Percentiles rank a stretch among this genome's conserved stretches.
Evolutionary conservation across 2,888 invertebrate genomes (phyloP).

Genomic region (Didymodactylos carnosus): DNA sequence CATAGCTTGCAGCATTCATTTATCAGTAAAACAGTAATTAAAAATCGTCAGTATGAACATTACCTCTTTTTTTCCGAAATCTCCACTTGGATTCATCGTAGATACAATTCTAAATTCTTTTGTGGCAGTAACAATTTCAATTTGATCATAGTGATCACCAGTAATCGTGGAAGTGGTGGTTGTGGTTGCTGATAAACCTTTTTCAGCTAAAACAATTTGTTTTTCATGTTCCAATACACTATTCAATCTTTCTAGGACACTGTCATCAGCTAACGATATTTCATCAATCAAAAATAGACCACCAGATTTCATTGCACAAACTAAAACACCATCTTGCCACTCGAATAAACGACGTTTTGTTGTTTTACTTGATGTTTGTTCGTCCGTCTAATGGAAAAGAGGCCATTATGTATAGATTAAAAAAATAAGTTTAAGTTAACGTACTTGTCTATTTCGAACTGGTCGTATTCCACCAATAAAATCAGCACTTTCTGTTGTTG

Average conservation of each 20-base stretch:
- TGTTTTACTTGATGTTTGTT: not conserved
- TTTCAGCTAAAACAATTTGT: conserved; percentile 69
- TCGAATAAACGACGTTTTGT: conserved; percentile 49
- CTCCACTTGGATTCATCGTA: conserved; percentile 98
- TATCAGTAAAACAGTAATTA: conserved; percentile 85
- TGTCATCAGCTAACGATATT: conserved; percentile 93
- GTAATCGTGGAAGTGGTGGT: conserved; percentile 45
- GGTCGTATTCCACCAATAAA: conserved; percentile 86
- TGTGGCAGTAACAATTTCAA: conserved; percentile 36
- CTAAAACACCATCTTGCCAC: conserved; percentile 89
- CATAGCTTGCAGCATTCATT: conserved; percentile 99
- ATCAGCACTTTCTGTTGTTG: conserved; percentile 93
- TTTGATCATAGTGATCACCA: conserved; percentile 36
- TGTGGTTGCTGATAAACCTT: conserved; percentile 41
- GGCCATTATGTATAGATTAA: too few species aligned
- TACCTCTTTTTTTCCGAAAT: conserved; percentile 85
- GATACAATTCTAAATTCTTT: conserved; percentile 73
- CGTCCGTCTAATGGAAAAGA: not conserved
- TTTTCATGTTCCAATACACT: conserved; percentile 80
- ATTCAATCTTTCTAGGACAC: conserved; percentile 85
- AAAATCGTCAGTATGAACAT: too few species aligned
- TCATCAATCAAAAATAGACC: conserved; percentile 82
- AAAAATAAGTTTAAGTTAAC: too few species aligned
- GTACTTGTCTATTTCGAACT: conserved; percentile 43
- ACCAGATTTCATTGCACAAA: conserved; percentile 69